These are phyloP conservation scores for Trididemnum nubilum DNA, from an alignment of 23 tunicate genomes.

Conservation along the genomic window DNA sequence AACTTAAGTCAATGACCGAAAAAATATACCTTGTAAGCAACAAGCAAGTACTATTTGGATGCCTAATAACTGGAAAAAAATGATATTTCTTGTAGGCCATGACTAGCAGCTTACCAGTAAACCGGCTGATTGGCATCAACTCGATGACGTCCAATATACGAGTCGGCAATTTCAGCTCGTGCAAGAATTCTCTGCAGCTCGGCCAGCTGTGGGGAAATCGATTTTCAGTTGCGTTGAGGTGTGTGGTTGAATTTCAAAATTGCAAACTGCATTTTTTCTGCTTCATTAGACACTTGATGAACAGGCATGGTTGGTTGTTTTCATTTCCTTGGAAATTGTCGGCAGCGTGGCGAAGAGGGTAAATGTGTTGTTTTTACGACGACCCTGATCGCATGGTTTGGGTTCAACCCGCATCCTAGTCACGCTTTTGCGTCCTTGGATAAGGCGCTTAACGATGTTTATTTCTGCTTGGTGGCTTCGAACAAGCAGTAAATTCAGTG, in stretches of 20 bases:
- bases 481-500: no score
- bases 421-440: no score
- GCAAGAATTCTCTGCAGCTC: conserved; percentile 38
- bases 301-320: not conserved
- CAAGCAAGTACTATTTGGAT: no score
- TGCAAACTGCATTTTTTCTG: not conserved
- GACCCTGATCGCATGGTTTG: no score
- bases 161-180: conserved; percentile 72
- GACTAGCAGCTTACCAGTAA: conserved; percentile 38
- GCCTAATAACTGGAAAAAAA: not conserved
- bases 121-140: conserved; percentile 49
- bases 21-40: no score
- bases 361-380: no score
- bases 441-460: no score
- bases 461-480: no score
- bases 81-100: conserved; percentile 31
- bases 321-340: no score
- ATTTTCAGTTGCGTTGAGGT: conserved; percentile 79
- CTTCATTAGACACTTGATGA: not conserved
- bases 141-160: conserved; percentile 36
- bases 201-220: conserved; percentile 84
- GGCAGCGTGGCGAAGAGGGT: no score
- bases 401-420: no score
- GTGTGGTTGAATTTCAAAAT: not conserved
- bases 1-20: no score